These are phyloP conservation scores for Anas bernieri DNA, from an alignment of 2,797 vertebrate genomes.

Conservation along the genomic window DNA sequence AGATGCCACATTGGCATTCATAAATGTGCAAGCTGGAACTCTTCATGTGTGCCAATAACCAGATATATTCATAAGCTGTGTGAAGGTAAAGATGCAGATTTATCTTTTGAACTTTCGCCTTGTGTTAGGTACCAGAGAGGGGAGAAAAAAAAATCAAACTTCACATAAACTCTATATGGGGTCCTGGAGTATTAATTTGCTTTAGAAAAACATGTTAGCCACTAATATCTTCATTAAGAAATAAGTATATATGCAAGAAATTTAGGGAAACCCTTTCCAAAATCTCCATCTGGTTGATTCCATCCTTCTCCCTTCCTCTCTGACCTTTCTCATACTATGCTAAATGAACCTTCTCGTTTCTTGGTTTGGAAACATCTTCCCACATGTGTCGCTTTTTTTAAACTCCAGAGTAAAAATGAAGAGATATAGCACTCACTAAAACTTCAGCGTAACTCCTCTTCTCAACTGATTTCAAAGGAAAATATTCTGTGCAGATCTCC, in stretches of 20 bases:
- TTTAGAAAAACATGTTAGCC: neutral
- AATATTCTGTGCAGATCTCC: constrained; percentile 52
- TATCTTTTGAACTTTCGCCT: neutral
- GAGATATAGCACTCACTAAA: constrained; percentile 11
- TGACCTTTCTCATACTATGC: constrained; percentile 52
- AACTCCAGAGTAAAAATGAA: constrained; percentile 38
- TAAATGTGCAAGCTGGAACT: neutral
- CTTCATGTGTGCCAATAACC: neutral
- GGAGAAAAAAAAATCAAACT: fast-evolving
- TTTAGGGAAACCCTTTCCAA: neutral
- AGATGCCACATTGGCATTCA: neutral
- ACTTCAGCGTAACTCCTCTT: constrained; percentile 27
- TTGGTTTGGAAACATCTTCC: constrained; percentile 50
- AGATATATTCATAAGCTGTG: neutral
- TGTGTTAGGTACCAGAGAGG: neutral
- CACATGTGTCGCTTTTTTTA: constrained; percentile 5
- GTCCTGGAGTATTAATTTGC: neutral
- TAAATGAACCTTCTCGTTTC: constrained; percentile 35
- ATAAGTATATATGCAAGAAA: neutral
- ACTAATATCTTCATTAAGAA: neutral
- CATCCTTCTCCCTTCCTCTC: neutral
- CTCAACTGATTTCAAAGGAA: constrained; percentile 57
- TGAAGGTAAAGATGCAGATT: neutral
- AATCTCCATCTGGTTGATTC: constrained; percentile 9
- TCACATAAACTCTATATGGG: neutral